Evolutionary conservation across 2,113 vertebrate genomes (phyloP), one percentile per base, ranked within the genome.

Genomic region (Prochilodus magdalenae): DNA sequence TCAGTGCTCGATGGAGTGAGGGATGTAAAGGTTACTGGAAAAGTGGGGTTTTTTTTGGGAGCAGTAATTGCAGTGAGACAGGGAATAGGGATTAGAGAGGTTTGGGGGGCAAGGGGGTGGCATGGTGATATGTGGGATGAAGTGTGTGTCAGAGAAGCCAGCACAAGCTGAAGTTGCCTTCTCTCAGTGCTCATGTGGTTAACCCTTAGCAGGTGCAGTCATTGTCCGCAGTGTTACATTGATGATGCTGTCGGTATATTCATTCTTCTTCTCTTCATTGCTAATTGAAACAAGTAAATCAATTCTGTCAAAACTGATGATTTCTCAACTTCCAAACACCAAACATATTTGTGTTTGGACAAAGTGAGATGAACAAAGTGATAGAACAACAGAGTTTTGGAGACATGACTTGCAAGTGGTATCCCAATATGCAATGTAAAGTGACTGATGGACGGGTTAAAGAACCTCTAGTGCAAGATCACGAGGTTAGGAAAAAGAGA

Each of bases 21-120:
- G 83, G 4, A 49, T 77, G 74, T 73, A 78, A 55, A 74, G 79
- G 75, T 86, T 81, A 47, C 26, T 70, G 55, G n/a, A 36, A 71
- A 62, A 72, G 30, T 26, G 14, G 65, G 55, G 24, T n/a, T 67
- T 74, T 75, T 81, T 65, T 40, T 75, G 29, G 69, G 16, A 26
- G 22, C 60, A 71, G 10, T 81, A 51, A 77, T 77, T 84, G 71
- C 63, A 49, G 60, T 51, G 67, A 62, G 27, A 15, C n/a, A 0
- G 51, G 71, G 81, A 77, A 57, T 73, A 66, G 47, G 55, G n/a
- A 51, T 73, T 16, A 60, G 33, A 62, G 55, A 51, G 53, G 49
- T 55, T 77, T 67, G 78, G 26, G 11, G 59, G 8, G 47, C 36
- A 22, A 7, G 16, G 20, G 51, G 51, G 53, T 3, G 49, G 49